Conservation (phyloP, 2,797 vertebrate species). For the Spatula versicolor region DNA sequence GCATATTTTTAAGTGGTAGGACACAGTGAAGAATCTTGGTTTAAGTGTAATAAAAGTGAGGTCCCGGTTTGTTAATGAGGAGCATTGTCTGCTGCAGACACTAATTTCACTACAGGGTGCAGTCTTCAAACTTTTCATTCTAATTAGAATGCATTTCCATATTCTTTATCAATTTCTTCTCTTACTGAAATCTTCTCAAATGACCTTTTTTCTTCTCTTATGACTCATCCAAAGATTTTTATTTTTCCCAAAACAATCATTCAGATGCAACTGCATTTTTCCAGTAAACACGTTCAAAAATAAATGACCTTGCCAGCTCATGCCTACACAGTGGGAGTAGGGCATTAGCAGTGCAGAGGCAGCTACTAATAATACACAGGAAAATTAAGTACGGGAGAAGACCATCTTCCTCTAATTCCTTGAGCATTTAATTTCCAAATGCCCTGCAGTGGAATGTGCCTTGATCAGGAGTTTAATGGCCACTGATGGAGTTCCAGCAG, state of each 20-base stretch:
- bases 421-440: slow-evolving; percentile 68
- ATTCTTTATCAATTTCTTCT: slow-evolving; percentile 69
- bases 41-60: slow-evolving; percentile 68
- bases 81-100: slow-evolving; percentile 65
- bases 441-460: slow-evolving; percentile 70
- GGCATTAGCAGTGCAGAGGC: slow-evolving; percentile 48
- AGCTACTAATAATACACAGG: slow-evolving; percentile 63
- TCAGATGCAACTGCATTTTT: slow-evolving; percentile 70
- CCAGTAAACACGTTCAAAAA: slow-evolving; percentile 70
- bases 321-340: slow-evolving; percentile 65
- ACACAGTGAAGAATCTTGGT: slow-evolving; percentile 30
- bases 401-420: slow-evolving; percentile 55
- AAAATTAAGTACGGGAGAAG: slow-evolving; percentile 69
- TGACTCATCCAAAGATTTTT: slow-evolving; percentile 69
- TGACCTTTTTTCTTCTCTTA: slow-evolving; percentile 69
- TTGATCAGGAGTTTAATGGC: slow-evolving; percentile 27
- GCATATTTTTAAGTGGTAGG: slow-evolving; percentile 62
- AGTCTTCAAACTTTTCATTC: slow-evolving; percentile 67
- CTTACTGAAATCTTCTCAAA: slow-evolving; percentile 71
- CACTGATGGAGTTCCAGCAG: slow-evolving; percentile 42
- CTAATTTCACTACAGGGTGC: slow-evolving; percentile 70
- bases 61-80: slow-evolving; percentile 70
- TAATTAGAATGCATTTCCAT: slow-evolving; percentile 77
- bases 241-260: slow-evolving; percentile 69
- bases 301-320: slow-evolving; percentile 67